A percentile compares a stretch with the other conserved stretches of the same genome.
These are phyloP conservation scores for Bilobella aurantiaca DNA, from an alignment of 1,140 invertebrate genomes.

Conservation along the genomic window DNA sequence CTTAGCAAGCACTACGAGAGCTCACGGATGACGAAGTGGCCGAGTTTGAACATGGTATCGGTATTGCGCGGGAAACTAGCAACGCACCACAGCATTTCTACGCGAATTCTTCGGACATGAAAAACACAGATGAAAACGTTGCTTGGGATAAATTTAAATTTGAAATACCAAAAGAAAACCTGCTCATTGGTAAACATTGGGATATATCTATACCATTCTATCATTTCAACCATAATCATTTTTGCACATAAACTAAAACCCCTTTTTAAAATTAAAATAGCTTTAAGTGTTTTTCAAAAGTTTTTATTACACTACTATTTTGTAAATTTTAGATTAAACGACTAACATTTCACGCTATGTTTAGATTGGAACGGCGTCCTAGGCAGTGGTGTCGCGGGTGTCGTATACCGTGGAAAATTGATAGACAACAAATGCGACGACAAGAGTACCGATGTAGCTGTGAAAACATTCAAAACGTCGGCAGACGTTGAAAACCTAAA, in stretches of 20 bases:
- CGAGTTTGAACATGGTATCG: background rate
- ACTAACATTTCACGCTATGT: no score
- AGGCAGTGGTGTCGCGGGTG: background rate
- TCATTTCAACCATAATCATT: no score
- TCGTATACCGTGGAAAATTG: background rate
- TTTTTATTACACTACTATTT: no score
- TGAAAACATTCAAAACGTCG: background rate
- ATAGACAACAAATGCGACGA: background rate
- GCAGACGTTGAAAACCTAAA: conserved; percentile 6
- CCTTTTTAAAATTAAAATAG: no score
- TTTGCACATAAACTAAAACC: no score
- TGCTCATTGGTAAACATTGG: no score
- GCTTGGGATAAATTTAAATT: no score
- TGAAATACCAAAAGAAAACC: no score
- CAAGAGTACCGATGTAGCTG: background rate
- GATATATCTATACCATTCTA: no score
- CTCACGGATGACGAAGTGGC: background rate
- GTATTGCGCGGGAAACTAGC: background rate
- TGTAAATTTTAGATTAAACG: no score
- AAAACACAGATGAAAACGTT: background rate
- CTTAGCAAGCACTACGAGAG: background rate
- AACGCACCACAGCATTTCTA: background rate
- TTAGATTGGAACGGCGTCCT: background rate
- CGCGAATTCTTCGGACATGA: no score
- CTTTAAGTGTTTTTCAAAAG: no score